phyloP scores from a whole-genome alignment of 2,797 vertebrate species.

The Fistularia tabacaria region DNA sequence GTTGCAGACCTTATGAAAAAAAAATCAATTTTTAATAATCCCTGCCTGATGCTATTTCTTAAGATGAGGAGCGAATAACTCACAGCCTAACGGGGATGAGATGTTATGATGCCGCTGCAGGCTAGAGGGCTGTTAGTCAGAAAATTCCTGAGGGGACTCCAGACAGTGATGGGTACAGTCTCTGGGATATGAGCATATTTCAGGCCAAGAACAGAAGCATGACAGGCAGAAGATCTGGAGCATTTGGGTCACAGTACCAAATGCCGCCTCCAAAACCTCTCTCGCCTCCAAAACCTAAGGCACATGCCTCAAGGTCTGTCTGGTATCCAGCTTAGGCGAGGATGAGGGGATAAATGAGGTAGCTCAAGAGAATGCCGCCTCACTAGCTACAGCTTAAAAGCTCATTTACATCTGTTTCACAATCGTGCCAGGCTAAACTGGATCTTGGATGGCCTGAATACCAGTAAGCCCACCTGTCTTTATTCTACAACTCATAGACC shows the following conservation, averaged over 20 bases:
- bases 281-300: constrained; percentile 38
- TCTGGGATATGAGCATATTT: constrained; percentile 44
- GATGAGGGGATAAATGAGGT: constrained; percentile 66
- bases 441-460: constrained; percentile 48
- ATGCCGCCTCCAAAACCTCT: constrained; percentile 22
- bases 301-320: constrained; percentile 47
- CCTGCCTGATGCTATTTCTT: constrained; percentile 7
- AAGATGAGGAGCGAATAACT: constrained; percentile 10
- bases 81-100: constrained; percentile 21
- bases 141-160: constrained; percentile 40
- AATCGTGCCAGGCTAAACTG: constrained; percentile 44
- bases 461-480: constrained; percentile 55
- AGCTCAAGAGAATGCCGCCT: constrained; percentile 58
- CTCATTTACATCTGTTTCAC: constrained; percentile 67
- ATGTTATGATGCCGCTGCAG: constrained; percentile 40
- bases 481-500: constrained; percentile 23
- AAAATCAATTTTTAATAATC: constrained; percentile 17
- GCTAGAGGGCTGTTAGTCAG: constrained; percentile 20
- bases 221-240: constrained; percentile 49
- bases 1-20: constrained; percentile 6
- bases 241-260: constrained; percentile 46
- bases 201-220: constrained; percentile 41
- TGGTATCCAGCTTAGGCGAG: constrained; percentile 56
- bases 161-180: constrained; percentile 39
- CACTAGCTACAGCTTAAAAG: constrained; percentile 60